Base-by-base conservation (phyloP, 2,888 invertebrate genomes). In the Plebejus melissa region DNA sequence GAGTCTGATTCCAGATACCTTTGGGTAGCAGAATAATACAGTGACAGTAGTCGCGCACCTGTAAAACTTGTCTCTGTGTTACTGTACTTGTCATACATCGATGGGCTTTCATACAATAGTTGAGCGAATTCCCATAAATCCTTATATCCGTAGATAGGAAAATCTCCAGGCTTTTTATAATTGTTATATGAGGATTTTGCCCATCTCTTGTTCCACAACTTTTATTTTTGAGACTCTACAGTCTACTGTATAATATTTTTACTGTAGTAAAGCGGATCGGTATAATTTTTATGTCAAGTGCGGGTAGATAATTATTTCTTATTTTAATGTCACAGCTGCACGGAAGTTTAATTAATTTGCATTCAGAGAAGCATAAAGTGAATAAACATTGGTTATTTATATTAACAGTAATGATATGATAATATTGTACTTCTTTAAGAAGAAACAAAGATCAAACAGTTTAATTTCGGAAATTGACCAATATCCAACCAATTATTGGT, bases 281-380 rank as follows among this genome's bases (percentile, higher is more conserved):
- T 9, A 50, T 54, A 54, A 72, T 72, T 72, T 72, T 54, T 50
- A 72, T 50, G 50, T 16, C 54, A 72, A 72, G 46, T 72, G 72
- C 50, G 72, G 22, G 2, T 11, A 46, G 22, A 65, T 65, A 65
- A 65, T 65, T 65, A 65, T 65, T 65, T 65, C 36, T 65, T 32
- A 65, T 65, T 65, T 65, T 65, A 41, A 41, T 70, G 41, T 41
- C 70, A 70, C 70, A 70, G 41, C 70, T 22, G 41, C 22, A 16
- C 0, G 54, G 11, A 41, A 70, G 11, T 69, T n/a, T 38, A 38
- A 60, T 69, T 9, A 22, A 60, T 28, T 74, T 38, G 41, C 46
- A 28, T 41, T 65, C 65, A 65, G 65, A 16, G 11, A 13, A 65
- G 65, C 65, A 36, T 65, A 1, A 54, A 54, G 54, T 54, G 54